Conservation (phyloP, 2,113 vertebrate genomes). For the Lipophrys pholis region DNA sequence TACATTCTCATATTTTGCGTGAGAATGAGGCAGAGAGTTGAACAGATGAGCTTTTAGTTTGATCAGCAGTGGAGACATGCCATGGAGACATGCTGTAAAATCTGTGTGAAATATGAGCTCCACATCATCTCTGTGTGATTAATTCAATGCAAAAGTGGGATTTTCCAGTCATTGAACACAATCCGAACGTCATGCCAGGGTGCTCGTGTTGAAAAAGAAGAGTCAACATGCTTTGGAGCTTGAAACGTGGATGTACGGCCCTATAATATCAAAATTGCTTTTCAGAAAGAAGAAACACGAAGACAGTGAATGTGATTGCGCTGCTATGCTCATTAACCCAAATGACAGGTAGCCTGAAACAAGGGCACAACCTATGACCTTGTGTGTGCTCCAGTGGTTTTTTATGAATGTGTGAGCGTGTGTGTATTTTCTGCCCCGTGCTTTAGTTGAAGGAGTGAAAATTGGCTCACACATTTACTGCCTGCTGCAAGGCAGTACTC, state of each 20-base stretch:
- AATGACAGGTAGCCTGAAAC: slow-evolving; percentile 49
- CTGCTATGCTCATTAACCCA: slow-evolving; percentile 54
- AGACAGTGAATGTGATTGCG: slow-evolving; percentile 22
- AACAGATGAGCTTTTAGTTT: slow-evolving; percentile 61
- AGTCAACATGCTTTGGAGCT: slow-evolving; percentile 16
- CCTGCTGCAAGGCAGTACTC: slow-evolving; percentile 8
- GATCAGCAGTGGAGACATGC: slow-evolving; percentile 63
- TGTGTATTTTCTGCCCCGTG: slow-evolving; percentile 11
- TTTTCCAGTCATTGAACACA: slow-evolving; percentile 67
- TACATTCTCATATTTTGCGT: slow-evolving; percentile 6
- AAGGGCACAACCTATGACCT: slow-evolving; percentile 49
- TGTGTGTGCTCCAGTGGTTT: slow-evolving; percentile 39
- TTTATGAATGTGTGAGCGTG: slow-evolving; percentile 7
- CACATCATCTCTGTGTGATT: slow-evolving; percentile 76
- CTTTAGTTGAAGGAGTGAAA: slow-evolving; percentile 25
- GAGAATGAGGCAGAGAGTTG: slow-evolving; percentile 43
- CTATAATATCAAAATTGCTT: slow-evolving; percentile 14
- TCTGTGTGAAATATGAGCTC: slow-evolving; percentile 56
- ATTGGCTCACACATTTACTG: slow-evolving; percentile 22
- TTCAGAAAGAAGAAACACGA: slow-evolving; percentile 8
- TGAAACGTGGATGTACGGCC: slow-evolving; percentile 27
- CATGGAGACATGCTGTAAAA: slow-evolving; percentile 60
- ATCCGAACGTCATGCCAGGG: slow-evolving; percentile 53
- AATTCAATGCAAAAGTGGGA: slow-evolving; percentile 57
- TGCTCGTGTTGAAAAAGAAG: slow-evolving; percentile 38